Percentiles rank a stretch among this genome's conserved stretches.
phyloP scores from a whole-genome alignment of 2,888 invertebrate genomes.

The Helicoverpa assulta region DNA sequence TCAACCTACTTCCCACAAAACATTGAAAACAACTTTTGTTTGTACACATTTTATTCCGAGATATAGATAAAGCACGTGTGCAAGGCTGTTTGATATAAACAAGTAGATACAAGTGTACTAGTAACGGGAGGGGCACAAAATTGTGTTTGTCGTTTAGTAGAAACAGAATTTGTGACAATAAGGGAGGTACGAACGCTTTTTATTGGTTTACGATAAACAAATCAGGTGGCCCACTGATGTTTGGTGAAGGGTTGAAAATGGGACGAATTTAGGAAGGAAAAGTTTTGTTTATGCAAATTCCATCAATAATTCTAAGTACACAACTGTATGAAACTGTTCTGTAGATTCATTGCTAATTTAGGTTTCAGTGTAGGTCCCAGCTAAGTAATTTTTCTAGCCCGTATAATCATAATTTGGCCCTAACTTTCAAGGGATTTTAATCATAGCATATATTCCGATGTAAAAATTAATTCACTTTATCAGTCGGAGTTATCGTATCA shows the following conservation, averaged over 20 bases:
- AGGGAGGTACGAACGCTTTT: conserved; percentile 37
- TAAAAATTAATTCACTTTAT: conserved; percentile 30
- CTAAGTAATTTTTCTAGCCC: too few species aligned
- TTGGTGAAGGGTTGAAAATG: conserved; percentile 38
- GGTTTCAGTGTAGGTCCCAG: too few species aligned
- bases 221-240: conserved; percentile 53
- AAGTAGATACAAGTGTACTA: conserved; percentile 41
- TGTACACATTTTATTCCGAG: conserved; percentile 30
- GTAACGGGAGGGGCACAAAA: conserved; percentile 49
- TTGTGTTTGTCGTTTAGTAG: conserved; percentile 57
- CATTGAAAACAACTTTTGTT: conserved; percentile 38
- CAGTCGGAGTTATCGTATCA: conserved; percentile 27
- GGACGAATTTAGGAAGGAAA: conserved; percentile 12
- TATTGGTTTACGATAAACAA: conserved; percentile 60
- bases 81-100: conserved; percentile 51
- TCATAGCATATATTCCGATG: conserved; percentile 15
- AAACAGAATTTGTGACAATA: conserved; percentile 57
- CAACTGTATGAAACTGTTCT: too few species aligned
- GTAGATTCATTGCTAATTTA: too few species aligned
- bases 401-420: too few species aligned
- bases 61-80: conserved; percentile 58
- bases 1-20: conserved; percentile 34
- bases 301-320: background rate
- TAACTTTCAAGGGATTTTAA: background rate
- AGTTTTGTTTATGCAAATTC: background rate